A percentile compares a stretch with the other conserved stretches of the same genome.
Evolutionary conservation across 2,113 vertebrate species (phyloP).

Genomic region (Limnothrissa miodon): DNA sequence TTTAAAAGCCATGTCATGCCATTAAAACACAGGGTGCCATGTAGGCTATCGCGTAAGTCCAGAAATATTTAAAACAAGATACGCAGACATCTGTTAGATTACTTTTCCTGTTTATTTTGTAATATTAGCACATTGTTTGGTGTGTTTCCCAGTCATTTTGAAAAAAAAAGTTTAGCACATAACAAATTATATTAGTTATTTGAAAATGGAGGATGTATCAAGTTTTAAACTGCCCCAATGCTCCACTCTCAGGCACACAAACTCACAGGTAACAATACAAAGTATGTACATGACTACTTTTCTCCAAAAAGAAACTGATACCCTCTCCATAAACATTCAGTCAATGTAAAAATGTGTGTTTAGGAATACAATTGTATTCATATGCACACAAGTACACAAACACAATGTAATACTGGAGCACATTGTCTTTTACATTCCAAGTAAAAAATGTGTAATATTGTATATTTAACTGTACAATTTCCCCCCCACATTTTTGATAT

Average conservation of each 20-base stretch:
- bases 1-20: not conserved
- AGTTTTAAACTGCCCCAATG: conserved; percentile 60
- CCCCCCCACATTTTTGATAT: conserved; percentile 41
- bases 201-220: conserved; percentile 58
- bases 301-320: conserved; percentile 45
- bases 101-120: conserved; percentile 56
- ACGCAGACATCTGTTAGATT: conserved; percentile 55
- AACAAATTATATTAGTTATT: conserved; percentile 54
- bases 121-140: conserved; percentile 69
- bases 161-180: conserved; percentile 56
- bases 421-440: conserved; percentile 70
- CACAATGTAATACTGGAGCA: conserved; percentile 72
- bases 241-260: conserved; percentile 50
- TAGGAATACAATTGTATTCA: conserved; percentile 67
- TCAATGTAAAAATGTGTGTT: conserved; percentile 63
- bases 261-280: conserved; percentile 62
- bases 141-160: conserved; percentile 63
- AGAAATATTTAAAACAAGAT: conserved; percentile 42
- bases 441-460: conserved; percentile 68
- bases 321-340: conserved; percentile 68
- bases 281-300: conserved; percentile 63
- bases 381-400: conserved; percentile 64
- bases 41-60: not conserved
- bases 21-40: not conserved
- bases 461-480: conserved; percentile 68